phyloP scores from a whole-genome alignment of 2,888 invertebrate genomes.

The Dexiosoma caninum region DNA sequence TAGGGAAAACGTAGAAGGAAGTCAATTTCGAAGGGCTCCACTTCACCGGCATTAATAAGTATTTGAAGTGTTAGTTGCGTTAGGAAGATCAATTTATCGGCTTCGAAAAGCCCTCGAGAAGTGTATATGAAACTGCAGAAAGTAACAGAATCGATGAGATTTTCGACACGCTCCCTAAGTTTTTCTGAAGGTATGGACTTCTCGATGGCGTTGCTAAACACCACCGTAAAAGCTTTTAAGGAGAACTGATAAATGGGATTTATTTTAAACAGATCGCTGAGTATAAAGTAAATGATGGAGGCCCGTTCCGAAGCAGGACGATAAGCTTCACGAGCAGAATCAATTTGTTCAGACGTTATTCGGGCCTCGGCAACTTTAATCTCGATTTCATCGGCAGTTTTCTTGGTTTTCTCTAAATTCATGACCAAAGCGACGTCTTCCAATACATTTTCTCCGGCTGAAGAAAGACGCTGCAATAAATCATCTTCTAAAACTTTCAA shows the following conservation, averaged over 20 bases:
- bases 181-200: constrained; percentile 84
- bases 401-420: constrained; percentile 95
- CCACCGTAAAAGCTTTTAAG: constrained; percentile 93
- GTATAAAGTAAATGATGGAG: constrained; percentile 93
- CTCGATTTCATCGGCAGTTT: constrained; percentile 93
- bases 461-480: constrained; percentile 88
- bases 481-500: constrained; percentile 95
- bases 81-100: constrained; percentile 93
- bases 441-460: constrained; percentile 94
- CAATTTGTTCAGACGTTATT: constrained; percentile 90
- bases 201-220: constrained; percentile 88
- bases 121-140: constrained; percentile 93
- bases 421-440: constrained; percentile 93
- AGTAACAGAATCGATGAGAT: constrained; percentile 92
- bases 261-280: constrained; percentile 94
- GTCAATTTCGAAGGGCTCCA: constrained; percentile 88
- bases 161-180: constrained; percentile 84
- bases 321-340: constrained; percentile 93
- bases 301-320: constrained; percentile 90
- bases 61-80: constrained; percentile 92
- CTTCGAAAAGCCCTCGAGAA: constrained; percentile 92
- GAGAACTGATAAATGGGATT: constrained; percentile 98
- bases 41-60: constrained; percentile 80
- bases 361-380: constrained; percentile 92
- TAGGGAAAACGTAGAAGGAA: constrained; percentile 92